Conservation (phyloP, 1,140 invertebrate genomes). For the Drosophila sturtevanti region DNA sequence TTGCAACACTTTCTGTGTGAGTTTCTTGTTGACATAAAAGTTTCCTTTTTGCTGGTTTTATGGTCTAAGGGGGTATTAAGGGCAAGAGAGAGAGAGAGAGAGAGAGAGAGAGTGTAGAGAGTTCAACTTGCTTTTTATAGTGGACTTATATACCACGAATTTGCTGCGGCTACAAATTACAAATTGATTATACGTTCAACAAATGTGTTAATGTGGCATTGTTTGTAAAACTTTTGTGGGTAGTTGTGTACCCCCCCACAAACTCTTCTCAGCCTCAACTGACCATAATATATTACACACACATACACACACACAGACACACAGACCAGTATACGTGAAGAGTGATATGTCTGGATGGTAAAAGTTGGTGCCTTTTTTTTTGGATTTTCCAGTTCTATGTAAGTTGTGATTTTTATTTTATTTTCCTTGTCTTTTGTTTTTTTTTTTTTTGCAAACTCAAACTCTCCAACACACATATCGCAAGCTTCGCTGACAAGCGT, state of each 20-base stretch:
- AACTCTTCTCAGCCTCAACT: constrained; percentile 32
- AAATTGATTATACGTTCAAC: constrained; percentile 82
- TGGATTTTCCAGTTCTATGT: constrained; percentile 21
- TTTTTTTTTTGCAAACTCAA: constrained; percentile 38
- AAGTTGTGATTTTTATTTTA: constrained; percentile 44
- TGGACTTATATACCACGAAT: constrained; percentile 71
- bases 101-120: background rate
- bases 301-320: constrained; percentile 31
- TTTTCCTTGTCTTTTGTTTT: background rate
- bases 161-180: constrained; percentile 80
- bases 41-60: constrained; percentile 43
- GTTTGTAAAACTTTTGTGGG: constrained; percentile 72
- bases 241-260: background rate
- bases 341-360: constrained; percentile 69
- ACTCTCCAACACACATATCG: constrained; percentile 52
- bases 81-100: background rate
- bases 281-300: constrained; percentile 78
- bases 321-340: constrained; percentile 21
- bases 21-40: constrained; percentile 76
- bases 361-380: constrained; percentile 48
- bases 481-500: constrained; percentile 70
- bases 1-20: constrained; percentile 28
- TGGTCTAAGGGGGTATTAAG: constrained; percentile 5
- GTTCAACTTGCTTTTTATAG: constrained; percentile 39
- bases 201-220: constrained; percentile 81